Evolutionary conservation across 2,888 invertebrate genomes (phyloP).

Genomic region (Trichogramma evanescens): DNA sequence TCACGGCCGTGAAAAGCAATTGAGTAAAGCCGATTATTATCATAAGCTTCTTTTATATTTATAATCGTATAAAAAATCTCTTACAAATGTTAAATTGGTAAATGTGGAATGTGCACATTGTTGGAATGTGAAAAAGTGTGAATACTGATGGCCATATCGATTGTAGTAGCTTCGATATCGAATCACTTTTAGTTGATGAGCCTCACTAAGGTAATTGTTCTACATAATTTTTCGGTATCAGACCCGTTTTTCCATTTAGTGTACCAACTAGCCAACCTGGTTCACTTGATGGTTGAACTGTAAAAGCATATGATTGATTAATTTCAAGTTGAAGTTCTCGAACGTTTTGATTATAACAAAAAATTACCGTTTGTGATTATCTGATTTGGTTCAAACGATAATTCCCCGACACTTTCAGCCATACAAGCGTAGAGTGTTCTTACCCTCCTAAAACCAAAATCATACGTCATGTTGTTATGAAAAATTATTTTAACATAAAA

Average conservation of each 20-base stretch:
- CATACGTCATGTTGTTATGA: neutral
- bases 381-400: slow-evolving; percentile 97
- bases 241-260: slow-evolving; percentile 82
- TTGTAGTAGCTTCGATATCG: slow-evolving; percentile 8
- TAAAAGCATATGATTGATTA: slow-evolving; percentile 30
- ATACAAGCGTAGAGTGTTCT: slow-evolving; percentile 92
- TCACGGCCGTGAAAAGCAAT: neutral
- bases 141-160: slow-evolving; percentile 24
- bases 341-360: slow-evolving; percentile 24
- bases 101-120: slow-evolving; percentile 23
- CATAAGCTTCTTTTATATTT: slow-evolving; percentile 6
- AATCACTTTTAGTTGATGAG: slow-evolving; percentile 35
- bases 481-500: neutral
- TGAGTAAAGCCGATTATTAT: neutral
- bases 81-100: slow-evolving; percentile 20
- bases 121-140: slow-evolving; percentile 25
- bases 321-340: too few relatives aligned
- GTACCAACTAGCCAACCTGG: slow-evolving; percentile 97
- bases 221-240: slow-evolving; percentile 95
- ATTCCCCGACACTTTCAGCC: slow-evolving; percentile 93
- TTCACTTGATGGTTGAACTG: slow-evolving; percentile 84
- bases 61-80: slow-evolving; percentile 20
- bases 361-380: slow-evolving; percentile 88
- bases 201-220: slow-evolving; percentile 67
- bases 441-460: slow-evolving; percentile 60